Conservation (phyloP, 1,140 invertebrate species). For the Papilio polyxenes region DNA sequence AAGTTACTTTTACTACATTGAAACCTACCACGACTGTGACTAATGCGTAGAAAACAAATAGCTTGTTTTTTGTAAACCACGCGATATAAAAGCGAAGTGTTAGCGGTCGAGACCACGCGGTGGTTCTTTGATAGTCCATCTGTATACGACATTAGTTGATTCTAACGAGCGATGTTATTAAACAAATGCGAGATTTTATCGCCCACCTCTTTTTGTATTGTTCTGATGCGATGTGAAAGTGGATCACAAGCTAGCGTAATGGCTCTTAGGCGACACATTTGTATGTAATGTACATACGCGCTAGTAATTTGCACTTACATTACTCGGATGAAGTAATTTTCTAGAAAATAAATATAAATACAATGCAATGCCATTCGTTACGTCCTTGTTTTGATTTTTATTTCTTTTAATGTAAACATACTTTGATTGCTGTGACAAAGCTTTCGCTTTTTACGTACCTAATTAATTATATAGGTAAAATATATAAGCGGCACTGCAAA, state of each 20-base stretch:
- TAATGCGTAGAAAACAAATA: slow-evolving; percentile 39
- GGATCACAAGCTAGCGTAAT: slow-evolving; percentile 44
- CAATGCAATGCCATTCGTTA: slow-evolving; percentile 22
- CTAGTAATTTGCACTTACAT: slow-evolving; percentile 35
- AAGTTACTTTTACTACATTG: slow-evolving; percentile 9
- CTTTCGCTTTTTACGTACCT: not conserved
- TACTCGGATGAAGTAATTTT: slow-evolving; percentile 36
- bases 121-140: slow-evolving; percentile 51
- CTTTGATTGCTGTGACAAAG: not conserved
- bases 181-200: slow-evolving; percentile 77
- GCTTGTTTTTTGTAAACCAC: slow-evolving; percentile 8
- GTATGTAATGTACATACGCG: slow-evolving; percentile 36
- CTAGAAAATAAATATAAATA: slow-evolving; percentile 27
- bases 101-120: slow-evolving; percentile 42
- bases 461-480: too few relatives aligned
- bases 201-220: slow-evolving; percentile 61
- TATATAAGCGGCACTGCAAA: too few relatives aligned
- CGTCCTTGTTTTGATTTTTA: slow-evolving; percentile 5
- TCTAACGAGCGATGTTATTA: slow-evolving; percentile 74
- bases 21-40: slow-evolving; percentile 17
- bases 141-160: slow-evolving; percentile 59
- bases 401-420: slow-evolving; percentile 13
- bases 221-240: slow-evolving; percentile 61
- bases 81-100: slow-evolving; percentile 9
- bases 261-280: slow-evolving; percentile 9